Evolutionary conservation across 1,140 invertebrate species (phyloP).

Genomic region (Listronotus oregonensis): DNA sequence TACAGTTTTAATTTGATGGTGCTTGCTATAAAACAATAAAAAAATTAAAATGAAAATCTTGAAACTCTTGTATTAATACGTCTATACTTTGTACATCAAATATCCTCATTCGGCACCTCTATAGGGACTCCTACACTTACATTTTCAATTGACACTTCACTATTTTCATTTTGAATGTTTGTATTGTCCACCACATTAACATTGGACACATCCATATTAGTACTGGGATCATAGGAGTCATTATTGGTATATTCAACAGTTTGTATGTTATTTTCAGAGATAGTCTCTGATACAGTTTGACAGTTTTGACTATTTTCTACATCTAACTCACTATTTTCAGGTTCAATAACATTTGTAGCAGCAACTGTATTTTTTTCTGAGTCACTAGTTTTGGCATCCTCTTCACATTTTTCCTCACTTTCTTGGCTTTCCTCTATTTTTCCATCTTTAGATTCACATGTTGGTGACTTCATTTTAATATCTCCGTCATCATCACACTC

Average conservation of each 20-base stretch:
- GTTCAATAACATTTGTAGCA: not conserved
- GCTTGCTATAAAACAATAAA: too few species aligned
- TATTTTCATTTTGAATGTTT: not conserved
- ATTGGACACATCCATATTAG: not conserved
- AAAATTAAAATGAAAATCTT: conserved; percentile 9
- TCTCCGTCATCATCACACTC: conserved; percentile 28
- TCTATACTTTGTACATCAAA: conserved; percentile 23
- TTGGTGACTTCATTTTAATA: conserved; percentile 16
- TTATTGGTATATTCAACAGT: not conserved
- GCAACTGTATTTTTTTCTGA: not conserved
- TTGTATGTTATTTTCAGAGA: not conserved
- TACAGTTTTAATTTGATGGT: too few species aligned
- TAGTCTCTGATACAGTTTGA: not conserved
- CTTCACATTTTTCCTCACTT: not conserved
- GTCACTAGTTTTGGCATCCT: not conserved
- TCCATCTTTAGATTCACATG: conserved; percentile 8
- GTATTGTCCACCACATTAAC: not conserved
- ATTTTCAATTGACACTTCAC: conserved; percentile 2
- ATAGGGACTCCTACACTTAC: not conserved
- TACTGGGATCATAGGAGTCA: not conserved
- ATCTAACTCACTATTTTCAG: not conserved
- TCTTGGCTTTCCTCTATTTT: conserved; percentile 5
- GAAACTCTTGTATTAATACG: conserved; percentile 18
- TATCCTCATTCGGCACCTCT: conserved; percentile 2
- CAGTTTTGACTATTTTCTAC: not conserved